These are phyloP conservation scores for Eristalis arbustorum DNA, from an alignment of 2,888 invertebrate species.

Conservation along the genomic window DNA sequence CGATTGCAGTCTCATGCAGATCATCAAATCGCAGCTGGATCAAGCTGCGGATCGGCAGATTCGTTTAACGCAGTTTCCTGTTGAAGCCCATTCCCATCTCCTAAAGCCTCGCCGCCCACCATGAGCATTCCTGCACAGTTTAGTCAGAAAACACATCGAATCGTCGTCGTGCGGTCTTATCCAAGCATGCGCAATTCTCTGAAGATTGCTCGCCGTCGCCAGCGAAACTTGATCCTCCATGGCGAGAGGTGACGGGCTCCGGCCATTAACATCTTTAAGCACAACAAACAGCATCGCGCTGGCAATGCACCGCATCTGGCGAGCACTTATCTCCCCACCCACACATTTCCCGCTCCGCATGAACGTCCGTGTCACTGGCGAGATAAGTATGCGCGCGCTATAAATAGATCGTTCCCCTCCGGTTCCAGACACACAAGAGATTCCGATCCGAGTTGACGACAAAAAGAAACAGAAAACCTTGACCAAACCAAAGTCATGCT, in stretches of 20 bases:
- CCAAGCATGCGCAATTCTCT: background rate
- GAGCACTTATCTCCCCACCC: slow-evolving; percentile 19
- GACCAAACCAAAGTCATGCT: slow-evolving; percentile 30
- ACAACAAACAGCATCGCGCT: slow-evolving; percentile 15
- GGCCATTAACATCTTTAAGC: slow-evolving; percentile 3
- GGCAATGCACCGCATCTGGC: slow-evolving; percentile 8
- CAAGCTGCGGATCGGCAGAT: background rate
- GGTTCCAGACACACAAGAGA: background rate
- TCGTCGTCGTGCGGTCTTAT: background rate
- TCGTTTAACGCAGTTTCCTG: background rate
- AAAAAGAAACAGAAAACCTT: slow-evolving; percentile 38
- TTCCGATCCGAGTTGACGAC: background rate
- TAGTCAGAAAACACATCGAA: background rate
- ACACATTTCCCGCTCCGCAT: slow-evolving; percentile 26
- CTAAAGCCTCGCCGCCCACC: background rate
- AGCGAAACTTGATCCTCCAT: background rate
- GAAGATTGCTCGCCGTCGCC: background rate
- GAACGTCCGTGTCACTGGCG: background rate
- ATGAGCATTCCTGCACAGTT: background rate
- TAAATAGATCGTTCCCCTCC: slow-evolving; percentile 40
- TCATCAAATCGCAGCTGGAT: background rate
- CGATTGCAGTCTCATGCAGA: too few species aligned
- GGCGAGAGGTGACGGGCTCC: background rate
- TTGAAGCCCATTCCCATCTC: background rate
- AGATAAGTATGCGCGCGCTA: slow-evolving; percentile 25